A percentile compares a stretch with the other conserved stretches of the same genome.
Evolutionary conservation across 1,140 invertebrate species (phyloP).

Genomic region (Philotrypesis tridentata): DNA sequence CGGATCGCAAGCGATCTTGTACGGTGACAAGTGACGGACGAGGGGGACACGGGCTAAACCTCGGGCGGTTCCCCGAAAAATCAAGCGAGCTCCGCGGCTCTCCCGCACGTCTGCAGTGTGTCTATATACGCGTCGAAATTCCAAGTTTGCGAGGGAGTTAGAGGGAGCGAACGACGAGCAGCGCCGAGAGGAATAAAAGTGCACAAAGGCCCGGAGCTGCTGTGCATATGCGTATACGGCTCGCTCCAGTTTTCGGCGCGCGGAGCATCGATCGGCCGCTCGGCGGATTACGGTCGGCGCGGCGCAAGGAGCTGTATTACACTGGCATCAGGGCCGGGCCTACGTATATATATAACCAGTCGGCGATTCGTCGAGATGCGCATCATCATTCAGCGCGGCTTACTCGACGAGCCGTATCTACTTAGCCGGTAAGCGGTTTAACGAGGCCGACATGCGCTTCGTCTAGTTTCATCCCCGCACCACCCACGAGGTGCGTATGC

Average conservation of each 20-base stretch:
- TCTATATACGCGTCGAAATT: no score
- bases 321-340: constrained; percentile 66
- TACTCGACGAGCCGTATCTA: constrained; percentile 76
- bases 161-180: background rate
- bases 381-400: constrained; percentile 76
- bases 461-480: no score
- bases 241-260: constrained; percentile 76
- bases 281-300: constrained; percentile 70
- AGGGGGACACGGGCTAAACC: no score
- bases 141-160: no score
- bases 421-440: constrained; percentile 71
- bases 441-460: constrained; percentile 3
- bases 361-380: constrained; percentile 77
- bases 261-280: constrained; percentile 78
- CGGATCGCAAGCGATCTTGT: no score
- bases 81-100: no score
- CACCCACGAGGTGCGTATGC: background rate
- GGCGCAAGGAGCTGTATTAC: constrained; percentile 76
- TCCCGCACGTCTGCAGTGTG: no score
- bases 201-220: background rate
- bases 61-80: no score
- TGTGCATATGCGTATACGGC: no score
- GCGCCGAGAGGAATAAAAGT: no score
- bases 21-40: no score
- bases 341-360: no score